These are phyloP conservation scores for Tetropium fuscum DNA, from an alignment of 2,888 invertebrate genomes.

Conservation along the genomic window DNA sequence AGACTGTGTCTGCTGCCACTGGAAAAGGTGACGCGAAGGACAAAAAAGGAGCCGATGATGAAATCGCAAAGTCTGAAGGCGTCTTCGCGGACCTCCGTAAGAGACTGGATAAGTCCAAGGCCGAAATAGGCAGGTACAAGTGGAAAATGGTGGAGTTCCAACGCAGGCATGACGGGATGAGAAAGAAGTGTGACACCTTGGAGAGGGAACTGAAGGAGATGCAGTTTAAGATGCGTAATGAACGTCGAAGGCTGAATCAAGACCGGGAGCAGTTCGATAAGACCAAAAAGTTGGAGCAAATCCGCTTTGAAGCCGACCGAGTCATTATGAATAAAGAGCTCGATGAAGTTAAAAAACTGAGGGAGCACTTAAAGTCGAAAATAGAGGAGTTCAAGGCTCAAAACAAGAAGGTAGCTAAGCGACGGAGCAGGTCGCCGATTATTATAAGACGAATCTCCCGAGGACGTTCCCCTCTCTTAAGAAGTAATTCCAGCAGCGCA, in stretches of 20 bases:
- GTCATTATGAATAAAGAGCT: slow-evolving; percentile 47
- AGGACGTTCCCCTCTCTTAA: slow-evolving; percentile 5
- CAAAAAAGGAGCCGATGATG: slow-evolving; percentile 15
- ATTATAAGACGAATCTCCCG: neutral
- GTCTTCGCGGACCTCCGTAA: slow-evolving; percentile 26
- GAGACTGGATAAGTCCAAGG: slow-evolving; percentile 26
- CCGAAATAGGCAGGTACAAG: slow-evolving; percentile 32
- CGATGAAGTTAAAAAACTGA: slow-evolving; percentile 48
- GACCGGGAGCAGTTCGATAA: slow-evolving; percentile 50
- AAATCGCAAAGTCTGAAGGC: slow-evolving; percentile 20
- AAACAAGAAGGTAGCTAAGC: slow-evolving; percentile 17
- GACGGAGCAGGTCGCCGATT: slow-evolving; percentile 30
- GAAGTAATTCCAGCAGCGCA: slow-evolving; percentile 13
- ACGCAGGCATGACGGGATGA: slow-evolving; percentile 32
- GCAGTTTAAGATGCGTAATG: slow-evolving; percentile 44
- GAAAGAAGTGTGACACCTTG: slow-evolving; percentile 35
- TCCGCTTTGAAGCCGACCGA: slow-evolving; percentile 46
- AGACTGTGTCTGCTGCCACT: neutral
- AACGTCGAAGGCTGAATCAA: slow-evolving; percentile 42
- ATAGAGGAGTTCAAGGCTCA: slow-evolving; percentile 44
- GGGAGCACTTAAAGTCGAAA: slow-evolving; percentile 49
- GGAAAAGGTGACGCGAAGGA: slow-evolving; percentile 16
- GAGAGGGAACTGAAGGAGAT: slow-evolving; percentile 44
- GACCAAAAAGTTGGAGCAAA: slow-evolving; percentile 38
- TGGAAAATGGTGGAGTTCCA: slow-evolving; percentile 32